These are phyloP conservation scores for Eurystomus glaucurus DNA, from an alignment of 2,797 vertebrate genomes.

Conservation along the genomic window DNA sequence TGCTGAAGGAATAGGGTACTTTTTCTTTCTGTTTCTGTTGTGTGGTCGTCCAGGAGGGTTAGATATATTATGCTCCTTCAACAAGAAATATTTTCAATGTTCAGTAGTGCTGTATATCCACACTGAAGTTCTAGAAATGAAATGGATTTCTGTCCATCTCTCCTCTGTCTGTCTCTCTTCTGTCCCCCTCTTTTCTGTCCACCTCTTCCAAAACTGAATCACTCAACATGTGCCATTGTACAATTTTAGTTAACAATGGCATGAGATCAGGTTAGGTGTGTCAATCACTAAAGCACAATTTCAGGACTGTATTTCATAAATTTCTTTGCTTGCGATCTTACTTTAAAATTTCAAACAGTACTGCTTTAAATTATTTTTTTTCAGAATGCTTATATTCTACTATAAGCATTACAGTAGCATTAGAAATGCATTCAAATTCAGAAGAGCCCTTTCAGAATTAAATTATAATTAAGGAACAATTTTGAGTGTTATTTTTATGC, in stretches of 20 bases:
- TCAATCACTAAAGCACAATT: neutral
- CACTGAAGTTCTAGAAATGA: neutral
- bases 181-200: neutral
- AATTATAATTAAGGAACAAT: neutral
- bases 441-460: neutral
- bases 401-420: neutral
- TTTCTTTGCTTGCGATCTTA: neutral
- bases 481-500: neutral
- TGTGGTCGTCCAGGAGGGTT: neutral
- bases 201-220: neutral
- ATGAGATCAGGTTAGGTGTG: neutral
- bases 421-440: neutral
- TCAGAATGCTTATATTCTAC: neutral
- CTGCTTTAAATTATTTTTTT: neutral
- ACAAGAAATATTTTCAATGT: neutral
- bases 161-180: too few species aligned
- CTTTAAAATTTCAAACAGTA: neutral
- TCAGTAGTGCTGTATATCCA: neutral
- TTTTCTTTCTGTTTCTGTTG: neutral
- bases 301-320: neutral
- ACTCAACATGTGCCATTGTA: fast-evolving
- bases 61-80: neutral
- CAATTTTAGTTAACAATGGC: neutral
- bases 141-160: neutral
- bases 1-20: neutral